Evolutionary conservation across 2,797 vertebrate genomes (phyloP).

Genomic region (Salmo trutta): DNA sequence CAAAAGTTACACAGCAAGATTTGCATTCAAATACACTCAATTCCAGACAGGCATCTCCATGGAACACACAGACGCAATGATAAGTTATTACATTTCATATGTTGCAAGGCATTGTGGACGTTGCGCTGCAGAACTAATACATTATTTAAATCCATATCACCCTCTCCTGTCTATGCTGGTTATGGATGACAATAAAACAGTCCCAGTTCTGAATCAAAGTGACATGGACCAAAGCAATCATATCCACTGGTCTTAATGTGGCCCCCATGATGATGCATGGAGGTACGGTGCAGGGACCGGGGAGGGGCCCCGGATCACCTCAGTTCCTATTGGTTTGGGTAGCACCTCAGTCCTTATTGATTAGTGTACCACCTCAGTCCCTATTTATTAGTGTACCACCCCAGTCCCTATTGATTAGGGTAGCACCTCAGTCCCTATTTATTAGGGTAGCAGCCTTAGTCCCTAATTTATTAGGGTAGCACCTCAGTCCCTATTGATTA

Average conservation of each 20-base stretch:
- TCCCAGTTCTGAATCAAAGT: conserved; percentile 38
- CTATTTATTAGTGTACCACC: too few relatives aligned
- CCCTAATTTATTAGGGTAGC: too few relatives aligned
- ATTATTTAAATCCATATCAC: conserved; percentile 77
- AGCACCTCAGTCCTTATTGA: too few relatives aligned
- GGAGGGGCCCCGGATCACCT: conserved; percentile 50
- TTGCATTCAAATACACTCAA: conserved; percentile 53
- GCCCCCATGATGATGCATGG: conserved; percentile 22
- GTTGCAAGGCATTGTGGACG: conserved; percentile 63
- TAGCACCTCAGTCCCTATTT: too few relatives aligned
- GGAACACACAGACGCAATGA: conserved; percentile 22
- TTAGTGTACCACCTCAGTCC: too few relatives aligned
- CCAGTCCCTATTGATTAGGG: too few relatives aligned
- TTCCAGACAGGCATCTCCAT: neutral
- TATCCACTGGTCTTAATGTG: neutral
- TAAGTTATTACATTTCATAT: conserved; percentile 64
- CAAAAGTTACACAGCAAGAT: conserved; percentile 54
- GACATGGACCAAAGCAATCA: conserved; percentile 44
- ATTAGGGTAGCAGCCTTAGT: too few relatives aligned
- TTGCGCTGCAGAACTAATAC: conserved; percentile 66
- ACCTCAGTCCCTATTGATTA: too few relatives aligned
- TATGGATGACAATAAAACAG: conserved; percentile 69
- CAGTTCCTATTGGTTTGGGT: neutral
- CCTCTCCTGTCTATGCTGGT: conserved; percentile 62
- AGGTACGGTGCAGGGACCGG: conserved; percentile 15